Base-by-base conservation (phyloP, 1,140 invertebrate genomes). In the Odontomachus brunneus region DNA sequence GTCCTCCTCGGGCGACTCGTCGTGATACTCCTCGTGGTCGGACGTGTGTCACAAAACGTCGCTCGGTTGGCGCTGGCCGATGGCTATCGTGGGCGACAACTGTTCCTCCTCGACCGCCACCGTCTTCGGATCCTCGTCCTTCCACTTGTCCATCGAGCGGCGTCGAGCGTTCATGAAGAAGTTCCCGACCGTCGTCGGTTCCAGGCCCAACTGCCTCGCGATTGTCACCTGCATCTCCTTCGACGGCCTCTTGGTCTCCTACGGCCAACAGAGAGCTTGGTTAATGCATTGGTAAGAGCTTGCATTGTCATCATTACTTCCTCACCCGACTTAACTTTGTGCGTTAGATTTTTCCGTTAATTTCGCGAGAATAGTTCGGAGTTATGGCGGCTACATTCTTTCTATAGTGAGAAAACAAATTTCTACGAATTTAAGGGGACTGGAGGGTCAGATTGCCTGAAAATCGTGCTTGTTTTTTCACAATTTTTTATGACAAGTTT, bases 201-300 rank as follows among this genome's bases (percentile, higher is more conserved):
- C 99, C 75, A 99, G 96, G 84, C 99, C 98, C 88, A 99, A 95
- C 93, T 99, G 99, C 88, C 99, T 96, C 44, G 99, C 98, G 95
- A 99, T 99, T 86, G 99, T 99, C 88, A 99, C 98, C 95, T 99
- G 99, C 99, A 99, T 99, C 95, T 99, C 99, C 95, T 99, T 99
- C 85, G 98, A 99, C 85, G 99, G 99, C 93, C 99, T 96, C 94
- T 99, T 99, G 74, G 99, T 99, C 96, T 99, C 99, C 97, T 99
- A 96, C 72, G 95, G 95, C 89, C 38, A 49, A 22, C 22, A 26
- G 17, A 82, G 17, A 63, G 5, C 22, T 57, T 5, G 11, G 12
- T 78, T 38, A 53, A 62, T 19, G 3, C 4, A 2, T 66, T 66
- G n/a, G n/a, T n/a, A n/a, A n/a, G n/a, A n/a, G n/a, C n/a, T n/a